These are phyloP conservation scores for Callipepla californica DNA, from an alignment of 2,113 vertebrate species.

Conservation along the genomic window DNA sequence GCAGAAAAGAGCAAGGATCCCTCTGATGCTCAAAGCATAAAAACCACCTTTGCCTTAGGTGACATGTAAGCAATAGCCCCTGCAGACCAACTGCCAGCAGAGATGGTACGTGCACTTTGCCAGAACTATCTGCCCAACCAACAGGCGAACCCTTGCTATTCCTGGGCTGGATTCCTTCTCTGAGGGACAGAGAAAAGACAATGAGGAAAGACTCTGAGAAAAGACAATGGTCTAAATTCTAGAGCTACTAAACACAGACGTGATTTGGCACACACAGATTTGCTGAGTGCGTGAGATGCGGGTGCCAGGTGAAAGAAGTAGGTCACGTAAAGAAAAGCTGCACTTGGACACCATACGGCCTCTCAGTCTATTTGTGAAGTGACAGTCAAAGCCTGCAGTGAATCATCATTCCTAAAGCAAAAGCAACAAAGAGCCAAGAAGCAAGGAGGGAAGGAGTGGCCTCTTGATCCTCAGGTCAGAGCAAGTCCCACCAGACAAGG, in stretches of 20 bases:
- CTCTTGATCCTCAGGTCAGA: background rate
- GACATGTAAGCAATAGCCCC: background rate
- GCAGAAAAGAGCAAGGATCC: background rate
- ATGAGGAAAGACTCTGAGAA: no score
- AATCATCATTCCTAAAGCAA: background rate
- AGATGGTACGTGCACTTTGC: background rate
- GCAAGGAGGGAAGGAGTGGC: background rate
- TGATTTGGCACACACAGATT: background rate
- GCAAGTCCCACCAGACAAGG: background rate
- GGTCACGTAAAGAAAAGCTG: background rate
- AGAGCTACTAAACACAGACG: background rate
- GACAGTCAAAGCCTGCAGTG: background rate
- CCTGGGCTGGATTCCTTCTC: background rate
- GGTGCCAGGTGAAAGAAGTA: background rate
- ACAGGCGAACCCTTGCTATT: fast-evolving
- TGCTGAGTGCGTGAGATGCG: background rate
- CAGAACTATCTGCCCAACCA: background rate
- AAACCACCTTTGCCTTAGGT: background rate
- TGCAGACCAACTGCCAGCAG: background rate
- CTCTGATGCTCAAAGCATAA: background rate
- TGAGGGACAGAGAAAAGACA: no score
- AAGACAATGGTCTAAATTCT: background rate
- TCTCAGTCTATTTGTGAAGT: background rate
- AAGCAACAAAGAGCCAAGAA: background rate
- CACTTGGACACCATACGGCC: background rate